Percentiles rank a stretch among this genome's conserved stretches.
These are phyloP conservation scores for Physocephala rufipes DNA, from an alignment of 2,888 invertebrate genomes.

Conservation along the genomic window DNA sequence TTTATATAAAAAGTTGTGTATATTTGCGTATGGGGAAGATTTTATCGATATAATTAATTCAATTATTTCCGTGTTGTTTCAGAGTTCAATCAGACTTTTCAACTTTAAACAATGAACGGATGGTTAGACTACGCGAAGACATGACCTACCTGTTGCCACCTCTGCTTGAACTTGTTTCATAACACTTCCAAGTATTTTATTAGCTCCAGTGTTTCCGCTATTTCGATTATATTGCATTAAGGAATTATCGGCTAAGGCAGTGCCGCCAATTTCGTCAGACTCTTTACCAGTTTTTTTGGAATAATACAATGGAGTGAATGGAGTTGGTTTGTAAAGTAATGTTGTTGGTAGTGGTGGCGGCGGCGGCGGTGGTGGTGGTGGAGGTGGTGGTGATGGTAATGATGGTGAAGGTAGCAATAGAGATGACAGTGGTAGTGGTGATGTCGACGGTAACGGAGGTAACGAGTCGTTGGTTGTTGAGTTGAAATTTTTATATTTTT, in stretches of 20 bases:
- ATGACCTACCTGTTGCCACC: slow-evolving; percentile 65
- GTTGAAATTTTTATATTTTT: slow-evolving; percentile 52
- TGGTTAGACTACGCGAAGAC: slow-evolving; percentile 9
- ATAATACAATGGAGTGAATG: slow-evolving; percentile 37
- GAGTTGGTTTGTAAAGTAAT: slow-evolving; percentile 54
- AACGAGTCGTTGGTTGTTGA: background rate
- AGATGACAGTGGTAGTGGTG: slow-evolving; percentile 54
- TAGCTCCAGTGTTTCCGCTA: slow-evolving; percentile 43
- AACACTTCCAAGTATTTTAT: slow-evolving; percentile 61
- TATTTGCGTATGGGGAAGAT: no score
- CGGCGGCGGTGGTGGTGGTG: slow-evolving; percentile 60
- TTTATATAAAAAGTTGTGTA: background rate
- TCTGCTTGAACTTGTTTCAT: slow-evolving; percentile 62
- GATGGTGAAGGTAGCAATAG: slow-evolving; percentile 61
- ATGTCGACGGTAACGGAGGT: slow-evolving; percentile 1
- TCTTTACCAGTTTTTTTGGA: slow-evolving; percentile 38
- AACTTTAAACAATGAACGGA: no score
- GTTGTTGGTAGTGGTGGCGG: slow-evolving; percentile 62
- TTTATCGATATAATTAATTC: no score
- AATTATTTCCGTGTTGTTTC: no score
- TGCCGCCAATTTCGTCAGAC: background rate
- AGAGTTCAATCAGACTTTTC: no score
- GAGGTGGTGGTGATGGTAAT: slow-evolving; percentile 49
- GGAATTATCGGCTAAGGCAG: slow-evolving; percentile 51
- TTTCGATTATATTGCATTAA: slow-evolving; percentile 51